These are phyloP conservation scores for Melinopterus prodromus DNA, from an alignment of 2,888 invertebrate species.

Conservation along the genomic window DNA sequence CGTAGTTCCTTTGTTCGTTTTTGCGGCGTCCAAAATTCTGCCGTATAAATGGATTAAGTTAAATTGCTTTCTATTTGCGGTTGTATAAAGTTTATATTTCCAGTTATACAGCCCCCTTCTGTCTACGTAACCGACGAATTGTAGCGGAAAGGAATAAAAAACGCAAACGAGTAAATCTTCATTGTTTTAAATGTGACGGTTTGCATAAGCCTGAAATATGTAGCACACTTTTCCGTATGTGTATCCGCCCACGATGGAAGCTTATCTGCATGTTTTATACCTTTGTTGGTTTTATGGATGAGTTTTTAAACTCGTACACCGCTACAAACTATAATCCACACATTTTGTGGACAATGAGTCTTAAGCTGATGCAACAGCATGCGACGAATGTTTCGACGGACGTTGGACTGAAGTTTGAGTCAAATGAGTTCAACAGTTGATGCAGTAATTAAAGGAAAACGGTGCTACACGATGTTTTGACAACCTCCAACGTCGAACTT, in stretches of 20 bases:
- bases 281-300: no score
- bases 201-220: neutral
- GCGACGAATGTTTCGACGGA: no score
- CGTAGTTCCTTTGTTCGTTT: neutral
- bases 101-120: neutral
- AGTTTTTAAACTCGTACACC: no score
- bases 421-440: no score
- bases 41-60: neutral
- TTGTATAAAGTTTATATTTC: neutral
- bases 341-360: no score
- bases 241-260: neutral
- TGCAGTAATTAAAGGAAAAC: no score
- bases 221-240: neutral
- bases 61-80: slow-evolving; percentile 4
- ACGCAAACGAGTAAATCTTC: neutral
- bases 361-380: no score
- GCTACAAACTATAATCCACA: no score
- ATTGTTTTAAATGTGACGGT: neutral
- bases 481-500: no score
- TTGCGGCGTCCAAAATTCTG: neutral
- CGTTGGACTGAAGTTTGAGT: no score
- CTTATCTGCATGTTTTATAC: no score
- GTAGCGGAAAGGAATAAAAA: neutral
- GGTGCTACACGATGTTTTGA: no score
- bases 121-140: neutral